Conservation (phyloP, 2,113 vertebrate genomes). For the Malurus cyaneus region DNA sequence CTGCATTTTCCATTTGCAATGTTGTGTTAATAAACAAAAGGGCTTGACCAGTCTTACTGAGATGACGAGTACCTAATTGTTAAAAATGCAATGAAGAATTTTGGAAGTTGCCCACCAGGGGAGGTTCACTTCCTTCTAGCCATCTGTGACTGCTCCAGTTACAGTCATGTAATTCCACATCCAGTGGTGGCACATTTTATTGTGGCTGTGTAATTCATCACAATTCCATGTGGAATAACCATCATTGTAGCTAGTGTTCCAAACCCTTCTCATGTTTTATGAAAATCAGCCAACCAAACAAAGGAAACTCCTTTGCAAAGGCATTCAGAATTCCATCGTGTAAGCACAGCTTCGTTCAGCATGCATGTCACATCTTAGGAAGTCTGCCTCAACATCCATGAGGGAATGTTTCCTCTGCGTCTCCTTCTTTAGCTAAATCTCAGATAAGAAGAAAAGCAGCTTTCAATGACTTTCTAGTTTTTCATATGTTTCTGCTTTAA, state of each 20-base stretch:
- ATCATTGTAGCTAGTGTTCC: not conserved
- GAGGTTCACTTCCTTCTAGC: not conserved
- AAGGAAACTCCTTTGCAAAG: not conserved
- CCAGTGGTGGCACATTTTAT: not conserved
- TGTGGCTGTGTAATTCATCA: not conserved
- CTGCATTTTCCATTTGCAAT: not conserved
- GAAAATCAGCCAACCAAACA: not conserved
- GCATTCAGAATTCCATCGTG: not conserved
- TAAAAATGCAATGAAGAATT: not conserved
- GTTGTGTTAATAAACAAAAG: not conserved
- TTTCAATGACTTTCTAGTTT: not conserved
- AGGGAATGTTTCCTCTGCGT: not conserved
- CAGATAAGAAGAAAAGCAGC: not conserved
- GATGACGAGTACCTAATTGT: not conserved
- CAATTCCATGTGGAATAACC: not conserved
- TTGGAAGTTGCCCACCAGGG: not conserved
- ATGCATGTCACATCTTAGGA: not conserved
- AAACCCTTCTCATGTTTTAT: not conserved
- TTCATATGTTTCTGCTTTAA: not conserved
- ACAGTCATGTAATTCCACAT: not conserved
- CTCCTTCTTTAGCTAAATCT: not conserved
- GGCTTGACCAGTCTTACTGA: not conserved
- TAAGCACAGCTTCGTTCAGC: not conserved
- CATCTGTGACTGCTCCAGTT: not conserved
- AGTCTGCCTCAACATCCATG: not conserved